Base-by-base conservation (phyloP, 1,140 invertebrate genomes). In the Melanaphis sacchari region DNA sequence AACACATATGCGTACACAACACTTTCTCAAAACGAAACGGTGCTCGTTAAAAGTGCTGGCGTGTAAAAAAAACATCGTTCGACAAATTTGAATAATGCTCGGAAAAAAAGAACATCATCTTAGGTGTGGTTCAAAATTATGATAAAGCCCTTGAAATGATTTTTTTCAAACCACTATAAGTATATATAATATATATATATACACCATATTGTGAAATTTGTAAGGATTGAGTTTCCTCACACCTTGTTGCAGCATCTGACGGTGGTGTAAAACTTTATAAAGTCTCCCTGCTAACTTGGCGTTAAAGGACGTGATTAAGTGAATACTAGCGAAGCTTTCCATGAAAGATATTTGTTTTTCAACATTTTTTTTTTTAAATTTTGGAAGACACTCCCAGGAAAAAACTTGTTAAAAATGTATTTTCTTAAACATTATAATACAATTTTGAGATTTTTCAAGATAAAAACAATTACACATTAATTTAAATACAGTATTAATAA, bases 1-100 rank as follows among this genome's bases (percentile, higher is more conserved):
- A 15, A 43, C 31, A 22, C 22, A 82, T 82, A 38, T 82, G 36
- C 36, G 36, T 82, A 82, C 22, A 36, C n/a, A 91, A 43, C 26
- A 26, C 76, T 82, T 82, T 92, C 91, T 92, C 41, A 36, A 92
- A 82, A 81, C 91, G n/a, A 76, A 22, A 89, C 36, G 49, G 36
- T 40, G 88, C 88, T 54, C 87, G 87, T 89, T 52, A 89, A 49
- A 52, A 89, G 43, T 40, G 88, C 46, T 38, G 26, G 22, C 46
- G 21, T 54, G 46, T 38, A 89, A 54, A 89, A 54, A 54, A 54
- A 52, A 89, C 46, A 52, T 31, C 21, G 49, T 89, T 54, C 49
- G 36, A 89, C 88, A 52, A 89, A 89, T 89, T 89, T 89, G 46
- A 89, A 89, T 89, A 89, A 89, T 36, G 49, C 11, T 89, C 36